Base-by-base conservation (phyloP, 2,888 invertebrate genomes). In the Candidula unifasciata region DNA sequence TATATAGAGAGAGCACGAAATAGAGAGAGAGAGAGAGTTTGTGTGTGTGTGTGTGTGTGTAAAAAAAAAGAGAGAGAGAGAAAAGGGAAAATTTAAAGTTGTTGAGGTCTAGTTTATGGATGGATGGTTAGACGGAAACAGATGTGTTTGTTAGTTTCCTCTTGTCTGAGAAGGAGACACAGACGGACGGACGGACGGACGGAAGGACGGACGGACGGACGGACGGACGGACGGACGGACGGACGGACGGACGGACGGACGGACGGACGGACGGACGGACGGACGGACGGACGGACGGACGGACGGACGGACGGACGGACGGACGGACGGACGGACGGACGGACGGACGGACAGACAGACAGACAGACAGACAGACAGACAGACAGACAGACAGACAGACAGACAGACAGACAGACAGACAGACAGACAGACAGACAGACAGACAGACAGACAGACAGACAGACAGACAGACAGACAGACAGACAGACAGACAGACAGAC, bases 281-380 rank as follows among this genome's bases (percentile, higher is more conserved):
- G 6, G 74, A 74, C 35, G 6, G 74, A 74, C 35, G 6, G 37
- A 37, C 35, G 6, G 74, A 74, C 44, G 3, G 37, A 60, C 60
- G 3, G 60, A 60, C 60, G 2, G 60, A 60, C 60, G 2, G 60
- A 60, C 60, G 2, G 60, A 74, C 35, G 3, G 74, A 74, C 35
- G 3, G 74, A 74, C 35, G 3, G 74, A 79, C 24, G 13, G 66
- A 79, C 24, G 13, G 79, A 79, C 24, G 13, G 79, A n/a, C n/a
- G n/a, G n/a, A n/a, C n/a, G n/a, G n/a, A n/a, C n/a, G n/a, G n/a
- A n/a, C n/a, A n/a, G n/a, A 79, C 24, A 66, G 79, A 79, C 24
- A 66, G 79, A 79, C 24, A 66, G 79, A 79, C 24, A 66, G 79
- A 79, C 24, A 66, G 79, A 79, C n/a, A 66, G 79, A 79, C 18